phyloP scores from a whole-genome alignment of 2,113 vertebrate genomes.

The Axis porcinus region DNA sequence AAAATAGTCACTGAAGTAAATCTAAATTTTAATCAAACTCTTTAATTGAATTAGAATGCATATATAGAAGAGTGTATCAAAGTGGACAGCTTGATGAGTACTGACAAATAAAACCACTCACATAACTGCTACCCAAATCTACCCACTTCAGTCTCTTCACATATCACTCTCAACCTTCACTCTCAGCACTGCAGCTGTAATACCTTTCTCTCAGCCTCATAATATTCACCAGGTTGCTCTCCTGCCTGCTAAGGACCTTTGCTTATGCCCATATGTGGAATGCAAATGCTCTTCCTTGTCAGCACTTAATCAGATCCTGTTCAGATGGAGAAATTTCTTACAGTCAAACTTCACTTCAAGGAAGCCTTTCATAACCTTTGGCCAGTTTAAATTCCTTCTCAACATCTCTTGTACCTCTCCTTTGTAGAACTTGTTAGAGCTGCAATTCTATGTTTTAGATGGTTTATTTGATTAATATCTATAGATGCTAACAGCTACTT shows the following conservation, averaged over 20 bases:
- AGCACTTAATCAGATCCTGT: neutral
- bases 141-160: neutral
- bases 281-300: neutral
- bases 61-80: neutral
- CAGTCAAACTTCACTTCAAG: neutral
- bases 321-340: neutral
- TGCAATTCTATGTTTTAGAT: slow-evolving; percentile 40
- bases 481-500: slow-evolving; percentile 48
- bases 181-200: neutral
- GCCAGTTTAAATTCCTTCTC: neutral
- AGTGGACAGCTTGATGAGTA: neutral
- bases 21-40: neutral
- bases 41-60: neutral
- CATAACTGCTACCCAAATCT: neutral
- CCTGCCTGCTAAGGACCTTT: neutral
- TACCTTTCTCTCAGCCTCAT: neutral
- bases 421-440: neutral
- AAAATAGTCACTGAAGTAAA: neutral
- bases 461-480: slow-evolving; percentile 48
- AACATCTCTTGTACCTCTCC: neutral
- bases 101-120: neutral
- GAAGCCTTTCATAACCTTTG: neutral
- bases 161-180: neutral
- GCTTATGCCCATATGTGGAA: neutral
- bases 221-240: neutral